Evolutionary conservation across 53 echinoderm and acorn worm genomes (phyloP).

Genomic region (Holothuria leucospilota): DNA sequence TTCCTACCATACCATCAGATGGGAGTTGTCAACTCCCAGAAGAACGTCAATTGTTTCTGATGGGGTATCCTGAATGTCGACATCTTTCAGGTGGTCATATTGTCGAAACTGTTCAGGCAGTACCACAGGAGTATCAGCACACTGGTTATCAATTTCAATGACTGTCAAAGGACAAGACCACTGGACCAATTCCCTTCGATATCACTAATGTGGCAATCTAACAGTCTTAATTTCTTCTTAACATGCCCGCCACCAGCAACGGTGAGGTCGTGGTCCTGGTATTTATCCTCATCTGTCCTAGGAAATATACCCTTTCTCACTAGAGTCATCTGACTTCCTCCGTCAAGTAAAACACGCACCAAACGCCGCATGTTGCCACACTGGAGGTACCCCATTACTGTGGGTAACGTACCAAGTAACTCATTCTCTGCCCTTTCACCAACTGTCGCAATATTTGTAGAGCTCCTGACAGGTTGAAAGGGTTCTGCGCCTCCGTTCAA

Average conservation of each 20-base stretch:
- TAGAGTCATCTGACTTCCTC: conserved; percentile 78
- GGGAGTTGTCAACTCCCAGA: conserved; percentile 70
- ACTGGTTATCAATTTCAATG: conserved; percentile 75
- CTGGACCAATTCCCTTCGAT: conserved; percentile 71
- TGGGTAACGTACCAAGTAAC: conserved; percentile 69
- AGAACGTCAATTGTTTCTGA: conserved; percentile 78
- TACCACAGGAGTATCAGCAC: conserved; percentile 71
- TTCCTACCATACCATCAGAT: conserved; percentile 74
- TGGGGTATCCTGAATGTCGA: conserved; percentile 61
- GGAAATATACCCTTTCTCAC: conserved; percentile 70
- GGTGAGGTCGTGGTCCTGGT: conserved; percentile 73
- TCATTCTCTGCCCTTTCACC: conserved; percentile 4
- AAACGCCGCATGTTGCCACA: conserved; percentile 59
- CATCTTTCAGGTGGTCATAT: conserved; percentile 59
- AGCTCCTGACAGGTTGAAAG: conserved; percentile 11
- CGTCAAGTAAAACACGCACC: conserved; percentile 72
- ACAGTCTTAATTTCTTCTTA: conserved; percentile 65
- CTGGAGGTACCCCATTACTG: conserved; percentile 71
- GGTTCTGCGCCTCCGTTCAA: no score
- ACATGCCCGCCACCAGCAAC: conserved; percentile 69
- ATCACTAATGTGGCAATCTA: conserved; percentile 71
- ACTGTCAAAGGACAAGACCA: conserved; percentile 63
- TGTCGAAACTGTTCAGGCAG: conserved; percentile 68
- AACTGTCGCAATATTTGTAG: conserved; percentile 45
- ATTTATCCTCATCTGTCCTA: conserved; percentile 50